phyloP scores from a whole-genome alignment of 2,888 invertebrate species.

The Toxonevra muliebris region DNA sequence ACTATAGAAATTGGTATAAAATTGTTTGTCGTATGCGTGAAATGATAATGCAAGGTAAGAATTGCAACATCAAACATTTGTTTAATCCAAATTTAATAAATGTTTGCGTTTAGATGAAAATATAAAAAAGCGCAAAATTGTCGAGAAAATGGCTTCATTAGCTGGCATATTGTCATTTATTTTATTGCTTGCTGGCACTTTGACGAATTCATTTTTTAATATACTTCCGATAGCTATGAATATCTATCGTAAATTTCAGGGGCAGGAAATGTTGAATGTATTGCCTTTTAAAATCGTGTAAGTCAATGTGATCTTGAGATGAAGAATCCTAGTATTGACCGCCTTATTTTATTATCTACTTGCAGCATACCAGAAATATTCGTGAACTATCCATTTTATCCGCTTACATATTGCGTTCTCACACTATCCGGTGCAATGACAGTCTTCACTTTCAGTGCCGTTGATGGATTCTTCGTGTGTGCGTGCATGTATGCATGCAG shows the following conservation, averaged over 20 bases:
- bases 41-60: slow-evolving; percentile 49
- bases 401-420: slow-evolving; percentile 52
- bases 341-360: neutral
- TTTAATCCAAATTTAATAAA: neutral
- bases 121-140: slow-evolving; percentile 44
- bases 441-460: slow-evolving; percentile 56
- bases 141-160: slow-evolving; percentile 45
- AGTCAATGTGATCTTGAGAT: slow-evolving; percentile 40
- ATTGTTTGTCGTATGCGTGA: slow-evolving; percentile 45
- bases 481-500: slow-evolving; percentile 57
- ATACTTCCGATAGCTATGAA: slow-evolving; percentile 51
- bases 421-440: slow-evolving; percentile 55
- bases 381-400: slow-evolving; percentile 48
- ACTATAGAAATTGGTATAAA: slow-evolving; percentile 47
- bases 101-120: no score
- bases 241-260: slow-evolving; percentile 40
- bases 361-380: slow-evolving; percentile 52
- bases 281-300: slow-evolving; percentile 58
- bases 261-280: slow-evolving; percentile 43
- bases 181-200: slow-evolving; percentile 48
- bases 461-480: slow-evolving; percentile 60
- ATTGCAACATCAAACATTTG: neutral
- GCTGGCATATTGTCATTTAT: slow-evolving; percentile 47
- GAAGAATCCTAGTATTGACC: neutral
- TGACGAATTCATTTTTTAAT: slow-evolving; percentile 53